A percentile compares a stretch with the other conserved stretches of the same genome.
phyloP scores from a whole-genome alignment of 2,797 vertebrate genomes.

The Microhierax caerulescens region DNA sequence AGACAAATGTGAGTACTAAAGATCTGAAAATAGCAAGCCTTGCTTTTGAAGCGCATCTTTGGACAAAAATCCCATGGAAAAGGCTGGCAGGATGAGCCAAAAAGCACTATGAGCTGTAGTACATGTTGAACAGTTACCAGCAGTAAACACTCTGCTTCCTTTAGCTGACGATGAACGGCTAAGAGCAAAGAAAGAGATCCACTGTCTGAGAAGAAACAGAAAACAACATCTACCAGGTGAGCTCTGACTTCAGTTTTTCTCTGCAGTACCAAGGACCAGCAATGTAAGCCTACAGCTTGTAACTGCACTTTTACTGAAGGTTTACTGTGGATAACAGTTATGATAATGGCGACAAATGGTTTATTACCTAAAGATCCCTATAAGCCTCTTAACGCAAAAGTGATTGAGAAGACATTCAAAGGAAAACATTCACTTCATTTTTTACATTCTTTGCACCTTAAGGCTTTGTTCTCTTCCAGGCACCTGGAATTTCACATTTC shows the following conservation, averaged over 20 bases:
- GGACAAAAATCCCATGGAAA: background rate
- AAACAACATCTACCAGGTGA: background rate
- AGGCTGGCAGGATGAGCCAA: background rate
- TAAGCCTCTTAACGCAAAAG: background rate
- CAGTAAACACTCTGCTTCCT: background rate
- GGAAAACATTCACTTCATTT: background rate
- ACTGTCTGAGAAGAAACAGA: background rate
- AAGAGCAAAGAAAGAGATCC: background rate
- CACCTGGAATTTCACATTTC: background rate
- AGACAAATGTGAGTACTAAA: background rate
- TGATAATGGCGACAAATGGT: background rate
- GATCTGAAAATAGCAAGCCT: background rate
- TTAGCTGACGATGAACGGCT: background rate
- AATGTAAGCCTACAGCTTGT: background rate
- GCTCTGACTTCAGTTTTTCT: background rate
- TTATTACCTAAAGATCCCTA: background rate
- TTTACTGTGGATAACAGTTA: background rate
- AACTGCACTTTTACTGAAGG: background rate
- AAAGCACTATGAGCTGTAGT: background rate
- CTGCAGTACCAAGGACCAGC: background rate
- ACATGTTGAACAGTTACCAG: background rate
- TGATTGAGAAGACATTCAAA: background rate
- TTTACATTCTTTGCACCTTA: background rate
- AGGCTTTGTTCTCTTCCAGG: background rate
- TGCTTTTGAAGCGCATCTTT: background rate